Evolutionary conservation across 2,113 vertebrate species (phyloP), one percentile per base, ranked within the genome.

Genomic region (Nothocercus julius): DNA sequence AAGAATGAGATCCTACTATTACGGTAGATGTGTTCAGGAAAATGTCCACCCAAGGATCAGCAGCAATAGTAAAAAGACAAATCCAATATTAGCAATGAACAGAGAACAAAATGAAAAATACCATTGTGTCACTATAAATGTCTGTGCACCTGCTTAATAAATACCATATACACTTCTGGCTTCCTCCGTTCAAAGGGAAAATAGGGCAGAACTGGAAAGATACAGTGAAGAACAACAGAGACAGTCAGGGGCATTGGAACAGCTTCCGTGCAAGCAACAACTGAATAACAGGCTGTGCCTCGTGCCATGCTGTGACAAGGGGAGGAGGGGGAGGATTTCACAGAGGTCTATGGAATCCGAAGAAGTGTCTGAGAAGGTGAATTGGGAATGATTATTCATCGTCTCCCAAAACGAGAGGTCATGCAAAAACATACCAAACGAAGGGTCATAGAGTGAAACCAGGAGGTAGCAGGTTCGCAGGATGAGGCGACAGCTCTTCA

Each of bases 161-260:
- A 42, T 34, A 58, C 8, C 0, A 0, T 51, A 8, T 13, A 9
- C 28, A 47, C 21, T 44, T 87, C 22, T 72, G 61, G 18, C 32
- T 79, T 38, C 11, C 28, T 85, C 53, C 53, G 5, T 61, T 85
- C 53, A 34, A 75, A n/a, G 49, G 49, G 1, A 54, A 28, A 75
- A 56, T 22, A 25, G n/a, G 32, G n/a, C 34, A 79, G 56, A 80
- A 63, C 24, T 82, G 36, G 38, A 70, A 67, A 18, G 56, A 45
- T 45, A 27, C n/a, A 14, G 11, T 74, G 62, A 72, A 62, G 44
- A 38, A 24, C 5, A 1, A 24, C 5, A 2, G 62, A 68, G 70
- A 87, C 56, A 40, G 7, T 34, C 40, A 49, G 51, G 40, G 49
- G 13, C n/a, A n/a, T 62, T 76, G 64, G 73, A 96, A 14, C 59